Evolutionary conservation across 2,888 invertebrate species (phyloP).

Genomic region (Mongoloraphidia duomilia): DNA sequence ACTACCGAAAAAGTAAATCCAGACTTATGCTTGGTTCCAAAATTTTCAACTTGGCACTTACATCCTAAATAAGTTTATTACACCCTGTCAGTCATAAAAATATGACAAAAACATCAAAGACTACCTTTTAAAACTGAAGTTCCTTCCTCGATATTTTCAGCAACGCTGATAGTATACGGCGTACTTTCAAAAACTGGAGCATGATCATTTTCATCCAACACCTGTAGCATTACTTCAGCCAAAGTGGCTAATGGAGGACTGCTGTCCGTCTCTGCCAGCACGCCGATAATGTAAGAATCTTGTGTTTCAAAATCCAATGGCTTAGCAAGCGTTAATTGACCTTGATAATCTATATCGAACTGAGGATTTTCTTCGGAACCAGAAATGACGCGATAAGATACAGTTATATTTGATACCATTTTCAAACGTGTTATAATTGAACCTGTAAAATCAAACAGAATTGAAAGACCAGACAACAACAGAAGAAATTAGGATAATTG

Average conservation of each 20-base stretch:
- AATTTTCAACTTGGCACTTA: not conserved
- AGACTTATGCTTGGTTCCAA: not conserved
- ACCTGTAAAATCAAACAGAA: slow-evolving; percentile 26
- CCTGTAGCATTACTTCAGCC: slow-evolving; percentile 58
- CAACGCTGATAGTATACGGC: slow-evolving; percentile 60
- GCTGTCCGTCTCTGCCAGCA: slow-evolving; percentile 53
- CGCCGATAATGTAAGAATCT: slow-evolving; percentile 54
- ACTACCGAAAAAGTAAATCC: slow-evolving; percentile 1
- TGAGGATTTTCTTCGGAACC: slow-evolving; percentile 42
- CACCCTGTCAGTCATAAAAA: not conserved
- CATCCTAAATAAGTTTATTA: not conserved
- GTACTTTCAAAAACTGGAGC: slow-evolving; percentile 74
- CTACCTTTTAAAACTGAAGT: slow-evolving; percentile 57
- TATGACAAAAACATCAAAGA: not conserved
- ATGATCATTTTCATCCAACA: slow-evolving; percentile 84
- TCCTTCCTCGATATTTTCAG: slow-evolving; percentile 72
- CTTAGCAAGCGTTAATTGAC: slow-evolving; percentile 58
- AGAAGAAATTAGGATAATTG: no score
- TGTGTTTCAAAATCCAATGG: slow-evolving; percentile 62
- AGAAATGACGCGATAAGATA: slow-evolving; percentile 48
- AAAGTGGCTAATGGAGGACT: slow-evolving; percentile 57
- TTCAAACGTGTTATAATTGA: slow-evolving; percentile 54
- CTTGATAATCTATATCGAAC: slow-evolving; percentile 57
- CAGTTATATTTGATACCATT: slow-evolving; percentile 45
- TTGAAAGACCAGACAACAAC: not conserved